Conservation (phyloP, 1,140 invertebrate genomes). For the Armadillidium nasatum region DNA sequence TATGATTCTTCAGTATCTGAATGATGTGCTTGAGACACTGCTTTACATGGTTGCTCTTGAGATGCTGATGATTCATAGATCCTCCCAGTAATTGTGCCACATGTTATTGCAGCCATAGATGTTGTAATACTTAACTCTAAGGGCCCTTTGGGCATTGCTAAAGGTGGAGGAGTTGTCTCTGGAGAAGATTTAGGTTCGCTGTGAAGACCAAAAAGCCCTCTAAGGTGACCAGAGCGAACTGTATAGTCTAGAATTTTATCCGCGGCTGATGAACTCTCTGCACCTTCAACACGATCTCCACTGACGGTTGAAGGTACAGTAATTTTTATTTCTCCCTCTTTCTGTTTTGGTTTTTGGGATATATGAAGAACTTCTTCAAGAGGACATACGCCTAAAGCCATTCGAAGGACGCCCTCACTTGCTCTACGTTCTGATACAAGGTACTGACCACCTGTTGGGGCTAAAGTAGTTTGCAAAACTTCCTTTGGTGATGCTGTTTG, state of each 20-base stretch:
- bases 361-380: slow-evolving; percentile 1
- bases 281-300: not conserved
- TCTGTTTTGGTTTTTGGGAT: not conserved
- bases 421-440: not conserved
- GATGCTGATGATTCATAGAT: not conserved
- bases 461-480: not conserved
- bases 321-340: not conserved
- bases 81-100: not conserved
- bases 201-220: not conserved
- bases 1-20: not conserved
- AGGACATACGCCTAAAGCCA: not conserved
- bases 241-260: not conserved
- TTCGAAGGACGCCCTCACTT: not conserved
- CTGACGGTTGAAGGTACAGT: not conserved
- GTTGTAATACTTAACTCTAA: not conserved
- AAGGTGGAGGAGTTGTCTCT: not conserved
- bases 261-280: not conserved
- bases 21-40: not conserved
- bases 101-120: not conserved
- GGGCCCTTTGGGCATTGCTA: not conserved
- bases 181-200: not conserved
- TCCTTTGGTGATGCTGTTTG: not conserved
- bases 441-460: not conserved
- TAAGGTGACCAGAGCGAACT: not conserved
- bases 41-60: not conserved